phyloP scores from a whole-genome alignment of 2,888 invertebrate species.

The Gerosis bhagava region DNA sequence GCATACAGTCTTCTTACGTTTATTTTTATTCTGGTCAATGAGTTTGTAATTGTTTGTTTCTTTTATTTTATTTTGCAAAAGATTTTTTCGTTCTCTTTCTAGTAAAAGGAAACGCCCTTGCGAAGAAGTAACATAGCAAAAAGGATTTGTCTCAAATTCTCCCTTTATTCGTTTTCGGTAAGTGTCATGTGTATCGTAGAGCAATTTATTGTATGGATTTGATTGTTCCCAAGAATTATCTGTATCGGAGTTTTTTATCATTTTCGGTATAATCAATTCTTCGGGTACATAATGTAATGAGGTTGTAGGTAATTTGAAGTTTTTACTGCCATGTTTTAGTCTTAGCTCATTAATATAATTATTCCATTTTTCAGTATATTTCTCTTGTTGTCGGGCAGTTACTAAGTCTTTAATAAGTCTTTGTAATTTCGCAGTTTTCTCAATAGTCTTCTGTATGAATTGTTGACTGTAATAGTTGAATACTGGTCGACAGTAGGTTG shows the following conservation, averaged over 20 bases:
- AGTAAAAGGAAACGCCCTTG: slow-evolving; percentile 43
- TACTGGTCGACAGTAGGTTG: slow-evolving; percentile 51
- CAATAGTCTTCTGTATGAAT: slow-evolving; percentile 47
- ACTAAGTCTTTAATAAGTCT: slow-evolving; percentile 48
- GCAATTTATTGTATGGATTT: slow-evolving; percentile 39
- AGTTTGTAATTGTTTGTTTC: not conserved
- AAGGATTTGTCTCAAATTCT: slow-evolving; percentile 34
- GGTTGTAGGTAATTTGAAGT: not conserved
- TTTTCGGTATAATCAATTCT: slow-evolving; percentile 25
- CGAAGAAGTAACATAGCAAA: slow-evolving; percentile 51
- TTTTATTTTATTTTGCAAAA: not conserved
- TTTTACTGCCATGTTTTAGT: slow-evolving; percentile 44
- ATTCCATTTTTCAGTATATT: slow-evolving; percentile 54
- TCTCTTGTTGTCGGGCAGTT: slow-evolving; percentile 49
- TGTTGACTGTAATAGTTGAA: slow-evolving; percentile 44
- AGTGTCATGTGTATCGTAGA: slow-evolving; percentile 25
- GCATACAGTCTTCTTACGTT: not conserved
- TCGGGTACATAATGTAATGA: slow-evolving; percentile 11
- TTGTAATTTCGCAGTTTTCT: slow-evolving; percentile 52
- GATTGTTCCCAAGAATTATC: slow-evolving; percentile 37
- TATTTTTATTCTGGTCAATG: no score
- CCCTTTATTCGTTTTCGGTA: not conserved
- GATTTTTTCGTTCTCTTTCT: slow-evolving; percentile 37
- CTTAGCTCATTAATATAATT: slow-evolving; percentile 60
- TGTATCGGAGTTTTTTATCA: slow-evolving; percentile 41